Conservation (phyloP, 2,797 vertebrate genomes). For the Cephalopachus bancanus region DNA sequence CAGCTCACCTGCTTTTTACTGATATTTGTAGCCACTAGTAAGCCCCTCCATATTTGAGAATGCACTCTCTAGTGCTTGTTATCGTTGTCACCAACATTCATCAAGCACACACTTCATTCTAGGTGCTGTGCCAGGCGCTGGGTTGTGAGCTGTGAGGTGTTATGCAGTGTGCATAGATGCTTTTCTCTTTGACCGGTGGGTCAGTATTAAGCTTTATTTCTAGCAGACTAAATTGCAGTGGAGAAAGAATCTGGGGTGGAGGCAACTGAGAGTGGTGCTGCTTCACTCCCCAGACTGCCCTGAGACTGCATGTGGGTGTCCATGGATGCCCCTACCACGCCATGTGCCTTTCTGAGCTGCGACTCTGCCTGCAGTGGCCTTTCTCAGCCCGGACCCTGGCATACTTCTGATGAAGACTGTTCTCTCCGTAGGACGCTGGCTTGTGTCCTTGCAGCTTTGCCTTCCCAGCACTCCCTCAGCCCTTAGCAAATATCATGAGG, state of each 20-base stretch:
- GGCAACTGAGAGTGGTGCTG: not conserved
- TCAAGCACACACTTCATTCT: constrained; percentile 43
- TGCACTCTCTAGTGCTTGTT: constrained; percentile 58
- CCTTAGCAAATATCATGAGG: not conserved
- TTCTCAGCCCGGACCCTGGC: not conserved
- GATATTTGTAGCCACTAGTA: constrained; percentile 34
- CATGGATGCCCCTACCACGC: not conserved
- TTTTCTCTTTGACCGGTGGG: constrained; percentile 53
- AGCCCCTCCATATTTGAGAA: constrained; percentile 45
- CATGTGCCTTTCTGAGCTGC: not conserved
- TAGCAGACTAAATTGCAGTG: constrained; percentile 32
- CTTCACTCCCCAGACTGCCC: not conserved
- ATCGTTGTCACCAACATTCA: constrained; percentile 32
- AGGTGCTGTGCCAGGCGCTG: not conserved
- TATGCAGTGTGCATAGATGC: not conserved
- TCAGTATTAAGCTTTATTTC: constrained; percentile 17
- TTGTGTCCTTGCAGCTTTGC: not conserved
- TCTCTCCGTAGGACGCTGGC: not conserved
- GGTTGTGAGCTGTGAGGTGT: constrained; percentile 1
- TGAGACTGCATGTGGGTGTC: not conserved
- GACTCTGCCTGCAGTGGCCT: not conserved
- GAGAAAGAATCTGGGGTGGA: constrained; percentile 29
- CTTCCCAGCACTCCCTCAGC: not conserved
- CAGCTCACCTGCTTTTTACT: constrained; percentile 40
- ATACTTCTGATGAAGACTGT: not conserved